phyloP scores from a whole-genome alignment of 1,140 invertebrate species.

The Sarcophaga bullata region DNA sequence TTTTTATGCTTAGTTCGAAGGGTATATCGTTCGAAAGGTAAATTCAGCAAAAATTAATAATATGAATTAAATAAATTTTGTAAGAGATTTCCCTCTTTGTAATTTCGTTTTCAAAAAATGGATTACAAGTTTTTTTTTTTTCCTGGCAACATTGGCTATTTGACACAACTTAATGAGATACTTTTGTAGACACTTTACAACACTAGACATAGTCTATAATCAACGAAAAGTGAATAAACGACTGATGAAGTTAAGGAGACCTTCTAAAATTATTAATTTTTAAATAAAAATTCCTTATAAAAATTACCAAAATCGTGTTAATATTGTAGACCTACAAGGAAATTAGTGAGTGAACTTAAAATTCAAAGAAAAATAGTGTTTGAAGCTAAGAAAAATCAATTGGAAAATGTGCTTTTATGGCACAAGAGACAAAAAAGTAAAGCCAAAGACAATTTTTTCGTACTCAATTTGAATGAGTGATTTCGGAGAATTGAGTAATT shows the following conservation, averaged over 20 bases:
- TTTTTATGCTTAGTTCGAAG: no score
- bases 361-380: neutral
- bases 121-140: no score
- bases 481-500: slow-evolving; percentile 25
- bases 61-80: no score
- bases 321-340: neutral
- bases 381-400: neutral
- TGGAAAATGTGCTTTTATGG: neutral
- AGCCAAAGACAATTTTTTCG: neutral
- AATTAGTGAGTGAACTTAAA: neutral
- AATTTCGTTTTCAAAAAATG: no score
- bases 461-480: neutral
- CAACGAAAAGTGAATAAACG: neutral
- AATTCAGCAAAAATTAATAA: no score
- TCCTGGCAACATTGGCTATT: no score
- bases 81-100: no score
- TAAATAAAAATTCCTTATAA: neutral
- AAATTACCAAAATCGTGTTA: neutral
- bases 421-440: slow-evolving; percentile 1
- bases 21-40: no score
- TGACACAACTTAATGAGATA: no score
- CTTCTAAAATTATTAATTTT: neutral
- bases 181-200: neutral
- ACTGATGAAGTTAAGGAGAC: neutral
- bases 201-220: neutral